These are phyloP conservation scores for Hylia prasina DNA, from an alignment of 2,113 vertebrate genomes.

Conservation along the genomic window DNA sequence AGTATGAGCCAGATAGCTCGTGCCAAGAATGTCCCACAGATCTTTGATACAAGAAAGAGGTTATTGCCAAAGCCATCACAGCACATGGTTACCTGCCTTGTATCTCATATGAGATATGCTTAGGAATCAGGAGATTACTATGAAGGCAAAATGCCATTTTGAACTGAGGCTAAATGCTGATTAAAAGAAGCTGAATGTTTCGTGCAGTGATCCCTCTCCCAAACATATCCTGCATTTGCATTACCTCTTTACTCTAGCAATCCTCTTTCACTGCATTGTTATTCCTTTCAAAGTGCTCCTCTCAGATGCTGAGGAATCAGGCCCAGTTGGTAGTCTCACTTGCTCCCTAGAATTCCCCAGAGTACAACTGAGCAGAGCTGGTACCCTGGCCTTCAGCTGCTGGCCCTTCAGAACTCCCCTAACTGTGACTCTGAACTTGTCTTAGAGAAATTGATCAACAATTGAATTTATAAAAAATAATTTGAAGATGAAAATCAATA, in stretches of 20 bases:
- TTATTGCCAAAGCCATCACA: not conserved
- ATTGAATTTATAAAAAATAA: not conserved
- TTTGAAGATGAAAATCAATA: not conserved
- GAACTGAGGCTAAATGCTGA: not conserved
- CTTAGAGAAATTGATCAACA: not conserved
- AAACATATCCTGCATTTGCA: not conserved
- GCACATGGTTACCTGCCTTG: not conserved
- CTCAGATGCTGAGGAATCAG: not conserved
- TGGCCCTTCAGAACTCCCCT: not conserved
- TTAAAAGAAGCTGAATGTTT: not conserved
- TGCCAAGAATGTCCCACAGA: not conserved
- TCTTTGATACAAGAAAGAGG: not conserved
- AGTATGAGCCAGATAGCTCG: not conserved
- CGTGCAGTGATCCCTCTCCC: not conserved
- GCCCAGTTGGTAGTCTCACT: not conserved
- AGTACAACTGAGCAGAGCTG: not conserved
- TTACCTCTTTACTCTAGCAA: not conserved
- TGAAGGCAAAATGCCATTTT: not conserved
- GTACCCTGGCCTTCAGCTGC: not conserved
- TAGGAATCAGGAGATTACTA: not conserved
- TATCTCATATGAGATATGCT: not conserved
- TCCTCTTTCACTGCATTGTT: not conserved
- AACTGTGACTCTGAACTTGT: not conserved
- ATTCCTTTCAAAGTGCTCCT: not conserved
- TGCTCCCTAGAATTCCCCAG: not conserved